Conservation (phyloP, 2,888 invertebrate genomes). For the Digitonthophagus gazella region DNA sequence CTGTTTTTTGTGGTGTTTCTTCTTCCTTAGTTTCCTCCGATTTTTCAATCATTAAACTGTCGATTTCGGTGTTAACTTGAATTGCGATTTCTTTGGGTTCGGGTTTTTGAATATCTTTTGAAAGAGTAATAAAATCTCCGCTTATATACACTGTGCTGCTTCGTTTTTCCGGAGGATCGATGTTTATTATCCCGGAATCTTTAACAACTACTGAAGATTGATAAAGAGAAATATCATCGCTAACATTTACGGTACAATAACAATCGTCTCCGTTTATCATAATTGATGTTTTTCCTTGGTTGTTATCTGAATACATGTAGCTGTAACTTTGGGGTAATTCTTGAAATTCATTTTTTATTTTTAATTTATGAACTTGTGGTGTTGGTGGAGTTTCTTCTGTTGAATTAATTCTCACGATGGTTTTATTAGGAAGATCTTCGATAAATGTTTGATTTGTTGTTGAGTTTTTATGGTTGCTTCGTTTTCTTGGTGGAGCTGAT, state of each 20-base stretch:
- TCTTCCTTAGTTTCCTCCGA: not conserved
- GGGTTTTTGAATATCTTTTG: constrained; percentile 24
- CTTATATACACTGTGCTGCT: constrained; percentile 50
- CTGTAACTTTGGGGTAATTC: constrained; percentile 40
- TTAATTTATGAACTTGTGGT: constrained; percentile 55
- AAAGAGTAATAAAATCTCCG: constrained; percentile 39
- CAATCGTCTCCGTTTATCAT: constrained; percentile 72
- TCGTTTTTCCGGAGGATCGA: constrained; percentile 36
- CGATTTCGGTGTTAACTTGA: not conserved
- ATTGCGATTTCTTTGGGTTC: constrained; percentile 13
- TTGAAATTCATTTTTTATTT: constrained; percentile 55
- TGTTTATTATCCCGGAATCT: constrained; percentile 48
- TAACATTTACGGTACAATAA: constrained; percentile 73
- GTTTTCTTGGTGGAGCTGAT: constrained; percentile 48
- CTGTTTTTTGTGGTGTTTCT: not conserved
- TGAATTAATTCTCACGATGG: constrained; percentile 41
- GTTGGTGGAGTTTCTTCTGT: constrained; percentile 42
- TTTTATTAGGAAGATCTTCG: constrained; percentile 21
- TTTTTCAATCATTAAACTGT: not conserved
- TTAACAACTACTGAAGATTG: constrained; percentile 72
- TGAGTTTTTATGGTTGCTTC: constrained; percentile 45
- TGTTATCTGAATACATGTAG: constrained; percentile 41
- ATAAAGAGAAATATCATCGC: constrained; percentile 65
- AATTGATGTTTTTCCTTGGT: constrained; percentile 63
- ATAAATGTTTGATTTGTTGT: constrained; percentile 26